These are phyloP conservation scores for Enteromius paludinosus DNA, from an alignment of 2,797 vertebrate genomes.

Conservation along the genomic window DNA sequence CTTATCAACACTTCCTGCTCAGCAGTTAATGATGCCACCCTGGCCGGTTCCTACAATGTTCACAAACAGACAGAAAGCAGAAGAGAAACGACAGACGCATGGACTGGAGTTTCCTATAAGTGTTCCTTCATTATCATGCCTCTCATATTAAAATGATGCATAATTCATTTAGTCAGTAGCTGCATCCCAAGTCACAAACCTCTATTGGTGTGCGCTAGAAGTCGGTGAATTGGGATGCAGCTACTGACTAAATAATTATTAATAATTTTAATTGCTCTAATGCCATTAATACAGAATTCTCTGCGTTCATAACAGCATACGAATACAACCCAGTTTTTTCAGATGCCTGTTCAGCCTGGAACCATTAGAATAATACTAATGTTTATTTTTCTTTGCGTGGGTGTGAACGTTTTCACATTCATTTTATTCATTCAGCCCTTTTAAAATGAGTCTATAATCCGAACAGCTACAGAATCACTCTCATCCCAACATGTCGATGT, in stretches of 20 bases:
- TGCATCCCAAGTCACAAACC: slow-evolving; percentile 10
- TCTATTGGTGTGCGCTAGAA: no score
- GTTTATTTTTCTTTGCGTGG: background rate
- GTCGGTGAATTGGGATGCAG: background rate
- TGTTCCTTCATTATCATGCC: background rate
- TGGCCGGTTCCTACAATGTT: background rate
- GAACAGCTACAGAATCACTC: background rate
- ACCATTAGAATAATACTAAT: background rate
- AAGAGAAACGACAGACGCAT: slow-evolving; percentile 15
- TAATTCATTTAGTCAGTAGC: background rate
- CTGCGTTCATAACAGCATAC: background rate
- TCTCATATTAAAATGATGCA: background rate
- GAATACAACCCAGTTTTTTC: background rate
- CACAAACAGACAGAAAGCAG: background rate
- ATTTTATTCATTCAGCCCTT: slow-evolving; percentile 26
- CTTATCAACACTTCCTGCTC: slow-evolving; percentile 69
- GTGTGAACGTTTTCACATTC: slow-evolving; percentile 23
- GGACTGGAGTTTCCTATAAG: background rate
- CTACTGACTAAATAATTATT: no score
- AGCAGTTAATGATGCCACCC: slow-evolving; percentile 41
- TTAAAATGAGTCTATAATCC: slow-evolving; percentile 12
- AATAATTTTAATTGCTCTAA: background rate
- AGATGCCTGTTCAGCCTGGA: background rate
- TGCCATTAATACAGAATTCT: background rate
- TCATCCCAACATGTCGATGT: background rate